phyloP scores from a whole-genome alignment of 1,140 invertebrate genomes.

The Drosophila athabasca region DNA sequence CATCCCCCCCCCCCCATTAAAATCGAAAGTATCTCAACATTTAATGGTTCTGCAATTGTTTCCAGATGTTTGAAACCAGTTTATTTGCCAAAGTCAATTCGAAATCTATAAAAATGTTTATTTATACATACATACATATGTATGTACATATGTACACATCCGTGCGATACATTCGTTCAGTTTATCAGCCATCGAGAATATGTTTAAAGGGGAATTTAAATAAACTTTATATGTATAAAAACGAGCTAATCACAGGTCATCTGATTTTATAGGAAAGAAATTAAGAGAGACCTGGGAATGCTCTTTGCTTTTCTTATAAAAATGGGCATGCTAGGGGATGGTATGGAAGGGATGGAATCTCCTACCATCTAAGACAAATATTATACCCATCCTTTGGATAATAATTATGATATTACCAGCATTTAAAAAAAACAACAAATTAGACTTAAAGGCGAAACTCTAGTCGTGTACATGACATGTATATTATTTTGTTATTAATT shows the following conservation, averaged over 20 bases:
- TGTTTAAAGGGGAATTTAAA: constrained; percentile 55
- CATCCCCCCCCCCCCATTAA: constrained; percentile 1
- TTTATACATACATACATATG: constrained; percentile 26
- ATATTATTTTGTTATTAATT: no score
- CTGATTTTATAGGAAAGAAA: constrained; percentile 38
- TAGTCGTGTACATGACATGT: no score
- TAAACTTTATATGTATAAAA: constrained; percentile 58
- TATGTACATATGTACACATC: constrained; percentile 43
- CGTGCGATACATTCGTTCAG: constrained; percentile 44
- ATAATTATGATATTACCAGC: no score
- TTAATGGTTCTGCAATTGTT: constrained; percentile 60
- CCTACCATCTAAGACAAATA: no score
- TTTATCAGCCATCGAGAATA: constrained; percentile 36
- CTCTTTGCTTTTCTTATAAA: background rate
- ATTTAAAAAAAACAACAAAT: no score
- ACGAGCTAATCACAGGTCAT: constrained; percentile 28
- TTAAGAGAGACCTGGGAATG: constrained; percentile 6
- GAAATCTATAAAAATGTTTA: constrained; percentile 64
- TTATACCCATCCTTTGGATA: no score
- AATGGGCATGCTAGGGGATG: no score
- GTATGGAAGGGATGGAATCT: no score
- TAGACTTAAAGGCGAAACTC: no score
- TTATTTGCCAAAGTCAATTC: constrained; percentile 64
- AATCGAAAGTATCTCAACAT: constrained; percentile 50
- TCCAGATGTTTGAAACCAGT: constrained; percentile 63